Percentiles rank a stretch among this genome's conserved stretches.
phyloP scores from a whole-genome alignment of 2,888 invertebrate species.

The Iphiclides podalirius region DNA sequence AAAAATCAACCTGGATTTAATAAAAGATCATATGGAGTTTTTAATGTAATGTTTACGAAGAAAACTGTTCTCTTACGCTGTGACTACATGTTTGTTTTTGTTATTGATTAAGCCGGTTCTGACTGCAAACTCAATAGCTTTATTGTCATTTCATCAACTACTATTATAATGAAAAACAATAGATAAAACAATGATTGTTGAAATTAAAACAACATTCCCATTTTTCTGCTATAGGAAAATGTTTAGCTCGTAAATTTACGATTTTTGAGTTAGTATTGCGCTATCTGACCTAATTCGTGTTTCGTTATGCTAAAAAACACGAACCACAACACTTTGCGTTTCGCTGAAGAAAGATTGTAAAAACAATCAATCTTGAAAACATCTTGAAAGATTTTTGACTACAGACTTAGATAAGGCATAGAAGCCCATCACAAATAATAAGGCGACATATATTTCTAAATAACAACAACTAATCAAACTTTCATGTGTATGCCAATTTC shows the following conservation, averaged over 20 bases:
- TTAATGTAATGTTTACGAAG: slow-evolving; percentile 1
- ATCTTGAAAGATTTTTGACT: too few relatives aligned
- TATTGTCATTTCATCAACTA: slow-evolving; percentile 24
- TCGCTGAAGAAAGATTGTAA: too few relatives aligned
- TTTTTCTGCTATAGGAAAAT: slow-evolving; percentile 11
- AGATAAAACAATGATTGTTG: slow-evolving; percentile 24
- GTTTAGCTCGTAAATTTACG: too few relatives aligned
- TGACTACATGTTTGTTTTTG: slow-evolving; percentile 18
- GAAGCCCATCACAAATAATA: background rate
- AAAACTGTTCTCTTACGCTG: slow-evolving; percentile 9
- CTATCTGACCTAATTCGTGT: too few relatives aligned
- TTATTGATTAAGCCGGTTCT: slow-evolving; percentile 20
- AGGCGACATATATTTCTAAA: background rate
- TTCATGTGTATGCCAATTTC: slow-evolving; percentile 2
- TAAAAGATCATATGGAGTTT: background rate
- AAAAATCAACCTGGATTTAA: too few relatives aligned
- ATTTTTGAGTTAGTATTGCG: too few relatives aligned
- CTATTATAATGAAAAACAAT: slow-evolving; percentile 23
- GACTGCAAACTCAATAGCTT: slow-evolving; percentile 16
- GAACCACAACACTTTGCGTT: too few relatives aligned
- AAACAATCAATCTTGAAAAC: too few relatives aligned
- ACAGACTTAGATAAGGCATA: too few relatives aligned
- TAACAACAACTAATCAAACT: background rate
- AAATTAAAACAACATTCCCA: slow-evolving; percentile 21
- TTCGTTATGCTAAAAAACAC: too few relatives aligned